Conservation (phyloP, 2,888 invertebrate genomes). For the Cotesia congregata region DNA sequence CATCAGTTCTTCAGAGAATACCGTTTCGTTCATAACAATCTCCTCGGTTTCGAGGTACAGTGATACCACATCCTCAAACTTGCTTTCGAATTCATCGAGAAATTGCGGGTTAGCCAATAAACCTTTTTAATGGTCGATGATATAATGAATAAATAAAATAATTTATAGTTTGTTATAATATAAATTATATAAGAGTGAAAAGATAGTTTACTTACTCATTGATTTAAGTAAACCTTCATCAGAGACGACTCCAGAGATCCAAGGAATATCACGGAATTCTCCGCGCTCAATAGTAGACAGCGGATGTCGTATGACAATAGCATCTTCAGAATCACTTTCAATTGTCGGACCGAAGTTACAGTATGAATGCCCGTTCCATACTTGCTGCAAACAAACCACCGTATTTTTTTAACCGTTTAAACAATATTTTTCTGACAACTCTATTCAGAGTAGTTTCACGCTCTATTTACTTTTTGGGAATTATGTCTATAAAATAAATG, state of each 20-base stretch:
- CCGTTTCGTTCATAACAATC: constrained; percentile 43
- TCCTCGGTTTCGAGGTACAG: constrained; percentile 46
- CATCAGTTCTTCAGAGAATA: constrained; percentile 46
- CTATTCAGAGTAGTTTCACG: background rate
- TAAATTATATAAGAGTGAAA: background rate
- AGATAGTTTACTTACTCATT: constrained; percentile 49
- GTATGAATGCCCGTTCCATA: constrained; percentile 47
- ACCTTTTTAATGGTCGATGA: constrained; percentile 28
- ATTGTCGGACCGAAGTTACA: constrained; percentile 58
- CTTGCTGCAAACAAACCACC: constrained; percentile 30
- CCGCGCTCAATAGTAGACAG: constrained; percentile 46
- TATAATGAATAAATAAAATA: background rate
- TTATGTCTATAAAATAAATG: constrained; percentile 1
- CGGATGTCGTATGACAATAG: constrained; percentile 60
- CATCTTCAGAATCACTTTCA: constrained; percentile 58
- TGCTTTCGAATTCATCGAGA: constrained; percentile 40
- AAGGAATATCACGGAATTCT: constrained; percentile 61
- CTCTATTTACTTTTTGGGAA: background rate
- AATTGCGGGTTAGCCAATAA: constrained; percentile 36
- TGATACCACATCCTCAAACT: constrained; percentile 47
- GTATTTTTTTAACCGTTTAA: background rate
- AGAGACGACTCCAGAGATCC: constrained; percentile 56
- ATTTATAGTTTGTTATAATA: background rate
- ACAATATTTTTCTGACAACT: background rate
- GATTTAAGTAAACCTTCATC: constrained; percentile 58